Evolutionary conservation across 2,113 vertebrate genomes (phyloP), one percentile per base, ranked within the genome.

Genomic region (Paradisaea rubra): DNA sequence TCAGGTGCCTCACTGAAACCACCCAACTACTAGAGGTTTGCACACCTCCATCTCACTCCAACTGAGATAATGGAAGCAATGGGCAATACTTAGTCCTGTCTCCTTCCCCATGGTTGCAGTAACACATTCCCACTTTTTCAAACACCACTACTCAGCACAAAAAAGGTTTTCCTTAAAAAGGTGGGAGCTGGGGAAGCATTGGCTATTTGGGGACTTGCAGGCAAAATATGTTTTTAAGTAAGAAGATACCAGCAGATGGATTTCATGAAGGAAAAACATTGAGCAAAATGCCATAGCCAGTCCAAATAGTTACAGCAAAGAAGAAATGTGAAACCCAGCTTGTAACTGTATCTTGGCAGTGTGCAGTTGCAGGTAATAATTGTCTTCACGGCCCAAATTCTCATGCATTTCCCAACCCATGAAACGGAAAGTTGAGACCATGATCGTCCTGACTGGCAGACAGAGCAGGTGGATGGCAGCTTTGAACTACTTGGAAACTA

Each of bases 191-290:
- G 20, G 76, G 27, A 84, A 76, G 41, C 61, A 71, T 22, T 59
- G 61, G 59, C 74, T 87, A 76, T 87, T 6, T 92, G 84, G 50
- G 25, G 60, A 65, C 87, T 65, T 91, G 52, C 30, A 85, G 35
- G 69, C 78, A 91, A 87, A 65, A 70, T 63, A 54, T 5, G 6
- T 74, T 81, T 91, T 74, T 20, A 79, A 70, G 89, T 71, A 89
- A 89, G 86, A 52, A 68, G 65, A 86, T 90, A 84, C 21, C 57
- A 88, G 61, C 60, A 66, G 89, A 86, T 91, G 44, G 57, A 84
- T 93, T 96, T 92, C 45, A 63, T n/a, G 77, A 91, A 92, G 72
- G 69, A 44, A 87, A 82, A 91, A 82, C 54, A 68, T 7, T 45
- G 87, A 82, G 19, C 81, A 92, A 94, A 94, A 94, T 89, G 50